Evolutionary conservation across 2,113 vertebrate species (phyloP).

Genomic region (Dasyurus viverrinus): DNA sequence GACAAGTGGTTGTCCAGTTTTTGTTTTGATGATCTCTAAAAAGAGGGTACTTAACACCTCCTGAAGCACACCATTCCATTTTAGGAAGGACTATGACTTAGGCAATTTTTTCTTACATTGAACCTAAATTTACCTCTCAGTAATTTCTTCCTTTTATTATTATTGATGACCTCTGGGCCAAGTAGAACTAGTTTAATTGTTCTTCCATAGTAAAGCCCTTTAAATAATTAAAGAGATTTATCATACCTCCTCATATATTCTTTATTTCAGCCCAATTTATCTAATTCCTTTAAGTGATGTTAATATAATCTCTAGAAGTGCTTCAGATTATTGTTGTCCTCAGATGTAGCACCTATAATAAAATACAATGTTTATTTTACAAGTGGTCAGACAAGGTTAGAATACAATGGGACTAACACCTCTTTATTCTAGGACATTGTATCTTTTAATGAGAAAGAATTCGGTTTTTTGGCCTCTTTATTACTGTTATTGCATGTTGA

Average conservation of each 20-base stretch:
- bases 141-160: neutral
- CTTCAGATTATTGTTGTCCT: neutral
- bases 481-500: neutral
- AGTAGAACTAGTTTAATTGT: neutral
- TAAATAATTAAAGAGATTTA: neutral
- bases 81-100: neutral
- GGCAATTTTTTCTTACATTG: neutral
- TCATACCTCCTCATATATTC: neutral
- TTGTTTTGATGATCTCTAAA: neutral
- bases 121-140: neutral
- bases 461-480: neutral
- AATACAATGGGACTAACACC: neutral
- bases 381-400: neutral
- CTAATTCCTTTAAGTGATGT: neutral
- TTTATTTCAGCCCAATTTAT: neutral
- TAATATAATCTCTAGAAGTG: neutral
- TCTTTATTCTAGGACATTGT: neutral
- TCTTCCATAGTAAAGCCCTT: neutral
- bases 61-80: neutral
- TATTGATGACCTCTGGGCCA: neutral
- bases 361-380: neutral
- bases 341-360: neutral
- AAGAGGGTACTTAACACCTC: neutral
- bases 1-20: neutral
- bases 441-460: neutral